These are phyloP conservation scores for Philypnodon macrostomus DNA, from an alignment of 2,797 vertebrate genomes.

Conservation along the genomic window DNA sequence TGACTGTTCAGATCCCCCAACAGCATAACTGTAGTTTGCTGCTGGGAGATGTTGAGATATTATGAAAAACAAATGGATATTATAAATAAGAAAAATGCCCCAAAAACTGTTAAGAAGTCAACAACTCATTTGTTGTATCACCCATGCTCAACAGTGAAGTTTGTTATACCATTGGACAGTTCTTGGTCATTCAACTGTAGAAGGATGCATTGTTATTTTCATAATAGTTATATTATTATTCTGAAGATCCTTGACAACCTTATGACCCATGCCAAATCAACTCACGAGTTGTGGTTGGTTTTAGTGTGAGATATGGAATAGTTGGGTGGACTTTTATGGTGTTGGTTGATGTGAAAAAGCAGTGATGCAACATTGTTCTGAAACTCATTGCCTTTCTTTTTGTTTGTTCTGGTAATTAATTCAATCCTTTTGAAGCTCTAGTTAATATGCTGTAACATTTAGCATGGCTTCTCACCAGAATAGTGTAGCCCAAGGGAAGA, in stretches of 20 bases:
- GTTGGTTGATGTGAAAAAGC: slow-evolving; percentile 96
- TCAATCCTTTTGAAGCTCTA: slow-evolving; percentile 93
- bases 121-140: slow-evolving; percentile 87
- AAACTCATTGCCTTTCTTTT: slow-evolving; percentile 95
- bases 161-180: slow-evolving; percentile 88
- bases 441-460: slow-evolving; percentile 99
- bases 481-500: slow-evolving; percentile 89
- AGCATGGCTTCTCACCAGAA: slow-evolving; percentile 99
- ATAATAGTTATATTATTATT: slow-evolving; percentile 65
- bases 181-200: slow-evolving; percentile 86
- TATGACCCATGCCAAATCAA: slow-evolving; percentile 86
- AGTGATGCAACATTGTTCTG: slow-evolving; percentile 96
- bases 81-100: slow-evolving; percentile 70
- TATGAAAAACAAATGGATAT: slow-evolving; percentile 76
- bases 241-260: slow-evolving; percentile 83
- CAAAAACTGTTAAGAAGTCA: slow-evolving; percentile 76
- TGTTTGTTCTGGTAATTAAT: slow-evolving; percentile 90
- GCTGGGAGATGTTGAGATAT: slow-evolving; percentile 90
- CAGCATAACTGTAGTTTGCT: slow-evolving; percentile 90
- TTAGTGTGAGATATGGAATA: slow-evolving; percentile 86
- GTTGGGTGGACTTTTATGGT: slow-evolving; percentile 89
- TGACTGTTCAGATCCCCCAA: slow-evolving; percentile 93
- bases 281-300: slow-evolving; percentile 88
- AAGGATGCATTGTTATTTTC: slow-evolving; percentile 75
- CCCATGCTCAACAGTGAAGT: slow-evolving; percentile 90